A percentile compares a stretch with the other conserved stretches of the same genome.
Conservation (phyloP, 2,797 vertebrate species). For the Rhinophrynus dorsalis region DNA sequence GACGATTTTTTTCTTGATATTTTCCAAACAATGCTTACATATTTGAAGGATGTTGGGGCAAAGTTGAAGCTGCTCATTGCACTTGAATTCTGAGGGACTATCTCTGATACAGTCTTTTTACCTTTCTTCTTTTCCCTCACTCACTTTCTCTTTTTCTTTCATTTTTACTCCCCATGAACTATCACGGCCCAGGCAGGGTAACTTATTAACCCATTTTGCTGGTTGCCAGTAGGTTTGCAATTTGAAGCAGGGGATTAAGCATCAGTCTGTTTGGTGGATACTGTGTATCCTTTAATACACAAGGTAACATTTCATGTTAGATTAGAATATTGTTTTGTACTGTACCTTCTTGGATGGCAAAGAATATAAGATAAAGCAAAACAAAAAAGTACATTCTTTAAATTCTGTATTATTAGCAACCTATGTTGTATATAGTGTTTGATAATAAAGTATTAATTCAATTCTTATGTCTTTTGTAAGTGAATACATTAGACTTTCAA, state of each 20-base stretch:
- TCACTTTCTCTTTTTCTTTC: conserved; percentile 7
- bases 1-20: conserved; percentile 39
- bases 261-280: conserved; percentile 96
- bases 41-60: conserved; percentile 54
- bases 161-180: conserved; percentile 36
- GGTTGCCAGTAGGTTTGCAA: conserved; percentile 77
- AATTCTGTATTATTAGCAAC: conserved; percentile 95
- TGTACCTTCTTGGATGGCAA: conserved; percentile 94
- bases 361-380: conserved; percentile 78
- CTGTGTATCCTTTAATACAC: conserved; percentile 98
- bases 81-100: conserved; percentile 49
- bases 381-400: conserved; percentile 84
- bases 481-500: conserved; percentile 88
- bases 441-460: conserved; percentile 99
- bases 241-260: conserved; percentile 88
- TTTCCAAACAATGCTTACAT: conserved; percentile 51
- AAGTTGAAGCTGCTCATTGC: conserved; percentile 51
- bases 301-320: conserved; percentile 93
- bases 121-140: conserved; percentile 22
- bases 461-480: conserved; percentile 98
- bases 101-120: conserved; percentile 6
- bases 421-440: conserved; percentile 99
- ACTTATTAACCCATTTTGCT: conserved; percentile 63
- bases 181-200: conserved; percentile 40
- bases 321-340: conserved; percentile 92